Evolutionary conservation across 1,140 invertebrate genomes (phyloP), one percentile per base, ranked within the genome.

Genomic region (Coenobita brevimanus): DNA sequence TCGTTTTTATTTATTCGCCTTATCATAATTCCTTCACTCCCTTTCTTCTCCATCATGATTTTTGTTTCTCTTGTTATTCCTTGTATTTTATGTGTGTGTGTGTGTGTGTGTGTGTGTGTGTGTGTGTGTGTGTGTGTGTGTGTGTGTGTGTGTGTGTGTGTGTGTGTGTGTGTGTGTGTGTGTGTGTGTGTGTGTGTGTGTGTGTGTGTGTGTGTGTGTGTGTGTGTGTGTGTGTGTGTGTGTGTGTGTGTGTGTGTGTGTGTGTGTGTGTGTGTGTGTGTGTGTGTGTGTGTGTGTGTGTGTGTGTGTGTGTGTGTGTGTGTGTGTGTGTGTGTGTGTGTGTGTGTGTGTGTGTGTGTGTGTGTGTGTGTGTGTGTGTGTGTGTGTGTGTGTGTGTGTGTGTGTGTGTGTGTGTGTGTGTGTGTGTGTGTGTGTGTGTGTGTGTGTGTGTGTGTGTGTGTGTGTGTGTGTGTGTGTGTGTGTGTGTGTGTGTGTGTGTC

Each of bases 121-220:
- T 64, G 62, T 64, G 62, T 64, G 62, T 64, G 62, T 64, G 62
- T 64, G 62, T 64, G 62, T 64, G 62, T 64, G 62, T 64, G 62
- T 64, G 62, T 64, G 62, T 64, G 3, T 64, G 62, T 64, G 3
- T 64, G 17, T 64, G 3, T 21, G 62, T 64, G 62, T 64, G 62
- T 64, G 62, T 64, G 62, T 64, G 62, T 64, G 62, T 64, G 62
- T 64, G 62, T 64, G 3, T 64, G 62, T 64, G 3, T 64, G 17
- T 64, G 3, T 21, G 62, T 64, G 62, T 64, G 3, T 64, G 62
- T 64, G 62, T 64, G 62, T 64, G 62, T 64, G 62, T 64, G 3
- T 64, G 62, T 21, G 62, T 30, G 3, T 6, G 3, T n/a, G 3
- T 3, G 30, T 64, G 62, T 6, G 17, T 24, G 17, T 30, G 13